Percentiles rank a stretch among this genome's conserved stretches.
Conservation (phyloP, 2,888 invertebrate species). For the Mesorhabditis sp. region DNA sequence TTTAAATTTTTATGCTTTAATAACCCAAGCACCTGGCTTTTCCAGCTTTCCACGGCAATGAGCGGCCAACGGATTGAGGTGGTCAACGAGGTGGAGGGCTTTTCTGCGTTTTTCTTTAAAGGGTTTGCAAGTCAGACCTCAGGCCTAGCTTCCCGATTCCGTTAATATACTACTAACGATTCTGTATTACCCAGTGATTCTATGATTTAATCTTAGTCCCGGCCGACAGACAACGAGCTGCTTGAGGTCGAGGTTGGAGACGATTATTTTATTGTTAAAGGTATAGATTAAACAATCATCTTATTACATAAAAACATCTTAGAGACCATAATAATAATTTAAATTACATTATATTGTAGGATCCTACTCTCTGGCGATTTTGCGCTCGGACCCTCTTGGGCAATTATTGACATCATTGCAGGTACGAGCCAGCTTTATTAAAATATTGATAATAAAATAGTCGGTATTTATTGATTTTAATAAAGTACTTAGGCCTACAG, state of each 20-base stretch:
- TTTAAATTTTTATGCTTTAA: too few relatives aligned
- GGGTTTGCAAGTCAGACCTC: background rate
- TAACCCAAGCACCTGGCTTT: too few relatives aligned
- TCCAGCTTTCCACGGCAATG: background rate
- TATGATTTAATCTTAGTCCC: background rate
- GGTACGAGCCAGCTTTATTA: background rate
- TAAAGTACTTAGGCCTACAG: too few relatives aligned
- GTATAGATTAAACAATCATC: background rate
- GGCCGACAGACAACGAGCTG: background rate
- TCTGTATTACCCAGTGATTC: background rate
- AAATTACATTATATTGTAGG: too few relatives aligned
- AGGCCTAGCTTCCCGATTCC: background rate
- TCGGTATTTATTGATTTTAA: too few relatives aligned
- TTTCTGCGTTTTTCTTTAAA: background rate
- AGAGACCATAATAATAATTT: background rate
- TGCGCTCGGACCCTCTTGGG: background rate
- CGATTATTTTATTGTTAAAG: conserved; percentile 3
- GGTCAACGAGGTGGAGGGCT: background rate
- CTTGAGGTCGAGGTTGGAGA: background rate
- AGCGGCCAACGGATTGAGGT: background rate
- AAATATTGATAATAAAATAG: too few relatives aligned
- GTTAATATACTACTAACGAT: background rate
- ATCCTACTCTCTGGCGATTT: background rate
- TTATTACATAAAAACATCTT: background rate
- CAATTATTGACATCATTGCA: conserved; percentile 1